Percentiles rank a stretch among this genome's conserved stretches.
Conservation (phyloP, 2,797 vertebrate genomes). For the Galaxias olidus region DNA sequence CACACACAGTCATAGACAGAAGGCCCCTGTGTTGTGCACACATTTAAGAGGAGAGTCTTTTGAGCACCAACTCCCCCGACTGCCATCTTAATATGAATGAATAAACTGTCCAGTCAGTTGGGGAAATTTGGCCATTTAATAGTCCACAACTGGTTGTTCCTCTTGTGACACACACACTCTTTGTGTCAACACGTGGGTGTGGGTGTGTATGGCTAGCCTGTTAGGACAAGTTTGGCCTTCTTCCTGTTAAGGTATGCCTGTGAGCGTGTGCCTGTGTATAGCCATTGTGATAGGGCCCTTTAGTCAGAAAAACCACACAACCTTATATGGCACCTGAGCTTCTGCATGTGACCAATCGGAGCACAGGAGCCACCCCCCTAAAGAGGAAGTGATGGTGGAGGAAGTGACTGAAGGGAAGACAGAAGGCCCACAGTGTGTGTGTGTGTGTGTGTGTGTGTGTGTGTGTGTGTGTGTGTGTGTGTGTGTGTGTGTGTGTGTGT, state of each 20-base stretch:
- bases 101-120: no score
- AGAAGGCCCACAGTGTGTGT: conserved; percentile 11
- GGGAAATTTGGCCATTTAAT: no score
- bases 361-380: conserved; percentile 2
- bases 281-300: neutral
- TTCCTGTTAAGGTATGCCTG: neutral
- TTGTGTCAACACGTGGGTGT: no score
- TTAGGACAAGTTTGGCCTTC: no score
- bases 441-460: conserved; percentile 11
- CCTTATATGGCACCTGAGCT: conserved; percentile 64
- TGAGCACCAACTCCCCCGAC: no score
- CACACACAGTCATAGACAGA: no score
- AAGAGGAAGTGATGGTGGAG: conserved; percentile 55
- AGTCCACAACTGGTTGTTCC: no score
- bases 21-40: no score
- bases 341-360: conserved; percentile 46
- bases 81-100: no score
- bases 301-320: conserved; percentile 34
- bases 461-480: conserved; percentile 14
- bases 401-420: conserved; percentile 48
- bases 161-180: no score
- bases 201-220: no score
- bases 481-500: conserved; percentile 5
- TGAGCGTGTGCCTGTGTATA: conserved; percentile 2
- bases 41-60: no score